These are phyloP conservation scores for Dolichallabes microphthalmus DNA, from an alignment of 2,113 vertebrate species.

Conservation along the genomic window DNA sequence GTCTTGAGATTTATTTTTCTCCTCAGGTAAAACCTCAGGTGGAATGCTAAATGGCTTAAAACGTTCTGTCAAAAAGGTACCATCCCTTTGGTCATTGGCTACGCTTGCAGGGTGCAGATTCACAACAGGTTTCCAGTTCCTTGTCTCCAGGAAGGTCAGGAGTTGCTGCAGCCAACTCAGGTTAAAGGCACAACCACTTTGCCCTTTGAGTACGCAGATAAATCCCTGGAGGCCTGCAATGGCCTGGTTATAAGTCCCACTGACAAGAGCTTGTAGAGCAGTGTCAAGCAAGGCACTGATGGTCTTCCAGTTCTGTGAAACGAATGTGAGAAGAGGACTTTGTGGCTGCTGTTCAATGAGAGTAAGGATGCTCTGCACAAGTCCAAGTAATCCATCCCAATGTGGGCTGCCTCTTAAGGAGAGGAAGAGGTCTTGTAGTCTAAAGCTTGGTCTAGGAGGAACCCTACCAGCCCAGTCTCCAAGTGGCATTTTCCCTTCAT, in stretches of 20 bases:
- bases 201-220: slow-evolving; percentile 77
- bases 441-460: slow-evolving; percentile 75
- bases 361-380: slow-evolving; percentile 76
- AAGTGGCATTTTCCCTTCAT: slow-evolving; percentile 59
- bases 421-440: slow-evolving; percentile 80
- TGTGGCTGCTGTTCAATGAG: slow-evolving; percentile 75
- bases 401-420: slow-evolving; percentile 83
- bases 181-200: slow-evolving; percentile 74
- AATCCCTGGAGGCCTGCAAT: slow-evolving; percentile 75
- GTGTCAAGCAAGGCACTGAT: slow-evolving; percentile 78
- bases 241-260: slow-evolving; percentile 75
- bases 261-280: slow-evolving; percentile 75
- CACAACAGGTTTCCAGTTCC: slow-evolving; percentile 81
- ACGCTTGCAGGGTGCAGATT: slow-evolving; percentile 73
- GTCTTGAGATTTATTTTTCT: slow-evolving; percentile 56
- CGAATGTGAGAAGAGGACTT: slow-evolving; percentile 70
- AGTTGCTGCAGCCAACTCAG: slow-evolving; percentile 80
- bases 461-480: slow-evolving; percentile 68
- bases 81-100: slow-evolving; percentile 53
- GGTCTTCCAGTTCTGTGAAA: slow-evolving; percentile 83
- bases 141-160: slow-evolving; percentile 74
- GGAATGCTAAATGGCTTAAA: slow-evolving; percentile 73
- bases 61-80: slow-evolving; percentile 57
- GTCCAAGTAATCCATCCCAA: slow-evolving; percentile 79
- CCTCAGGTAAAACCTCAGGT: slow-evolving; percentile 62